Conservation (phyloP, 92 coral and sea anemone genomes). For the Epizoanthus fatuus region DNA sequence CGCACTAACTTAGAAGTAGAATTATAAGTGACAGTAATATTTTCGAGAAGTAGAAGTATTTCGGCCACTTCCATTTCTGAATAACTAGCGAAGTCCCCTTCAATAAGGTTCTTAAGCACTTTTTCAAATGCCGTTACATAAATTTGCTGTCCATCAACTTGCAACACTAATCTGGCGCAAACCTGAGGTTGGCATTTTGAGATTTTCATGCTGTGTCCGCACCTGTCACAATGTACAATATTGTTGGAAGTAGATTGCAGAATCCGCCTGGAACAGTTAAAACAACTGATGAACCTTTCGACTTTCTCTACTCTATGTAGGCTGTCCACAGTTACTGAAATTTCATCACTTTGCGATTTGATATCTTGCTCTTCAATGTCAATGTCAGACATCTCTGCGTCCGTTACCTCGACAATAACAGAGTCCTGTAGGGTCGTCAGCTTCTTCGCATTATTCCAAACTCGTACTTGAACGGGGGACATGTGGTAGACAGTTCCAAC, state of each 20-base stretch:
- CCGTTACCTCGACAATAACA: no score
- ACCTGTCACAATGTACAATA: constrained; percentile 34
- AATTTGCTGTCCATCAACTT: no score
- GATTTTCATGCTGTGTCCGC: no score
- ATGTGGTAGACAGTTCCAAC: constrained; percentile 50
- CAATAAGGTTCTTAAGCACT: no score
- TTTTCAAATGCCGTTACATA: no score
- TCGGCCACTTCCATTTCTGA: neutral
- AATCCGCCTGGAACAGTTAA: constrained; percentile 20
- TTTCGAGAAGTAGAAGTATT: constrained; percentile 4
- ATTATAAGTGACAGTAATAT: neutral
- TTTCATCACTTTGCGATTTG: neutral
- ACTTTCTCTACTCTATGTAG: constrained; percentile 29
- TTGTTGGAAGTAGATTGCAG: constrained; percentile 32
- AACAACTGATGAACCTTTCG: constrained; percentile 25
- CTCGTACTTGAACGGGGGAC: constrained; percentile 48
- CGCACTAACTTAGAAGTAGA: neutral
- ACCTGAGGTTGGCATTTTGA: no score
- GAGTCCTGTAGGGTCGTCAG: constrained; percentile 1
- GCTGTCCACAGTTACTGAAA: constrained; percentile 19
- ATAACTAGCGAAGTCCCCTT: no score
- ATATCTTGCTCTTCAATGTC: no score
- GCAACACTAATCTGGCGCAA: no score
- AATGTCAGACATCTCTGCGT: no score
- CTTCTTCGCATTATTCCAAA: constrained; percentile 49